Percentiles rank a stretch among this genome's conserved stretches.
Evolutionary conservation across 2,113 vertebrate species (phyloP).

Genomic region (Pardalotus punctatus): DNA sequence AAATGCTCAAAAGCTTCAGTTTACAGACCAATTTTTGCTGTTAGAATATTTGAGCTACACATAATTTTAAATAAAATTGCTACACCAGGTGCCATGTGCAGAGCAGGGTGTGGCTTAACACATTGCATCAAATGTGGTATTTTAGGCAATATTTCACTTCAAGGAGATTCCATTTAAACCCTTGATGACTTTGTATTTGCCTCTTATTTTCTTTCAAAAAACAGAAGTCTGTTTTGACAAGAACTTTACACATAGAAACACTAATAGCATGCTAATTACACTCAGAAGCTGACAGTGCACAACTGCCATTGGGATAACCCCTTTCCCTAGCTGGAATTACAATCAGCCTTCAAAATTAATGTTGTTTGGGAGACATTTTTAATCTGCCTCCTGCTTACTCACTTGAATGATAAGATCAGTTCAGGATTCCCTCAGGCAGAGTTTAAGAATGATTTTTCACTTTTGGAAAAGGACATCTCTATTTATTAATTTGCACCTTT

Average conservation of each 20-base stretch:
- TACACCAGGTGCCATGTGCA: background rate
- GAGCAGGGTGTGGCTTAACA: background rate
- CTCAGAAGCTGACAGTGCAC: background rate
- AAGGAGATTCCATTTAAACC: background rate
- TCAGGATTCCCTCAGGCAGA: background rate
- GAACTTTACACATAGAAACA: background rate
- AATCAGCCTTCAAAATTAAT: background rate
- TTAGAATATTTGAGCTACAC: background rate
- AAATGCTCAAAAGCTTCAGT: background rate
- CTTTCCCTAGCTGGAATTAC: background rate
- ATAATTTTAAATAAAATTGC: background rate
- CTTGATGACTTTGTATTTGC: background rate
- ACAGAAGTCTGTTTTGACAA: constrained; percentile 13
- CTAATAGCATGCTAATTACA: background rate
- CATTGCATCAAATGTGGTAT: background rate
- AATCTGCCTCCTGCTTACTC: background rate
- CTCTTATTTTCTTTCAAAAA: background rate
- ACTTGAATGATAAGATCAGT: background rate
- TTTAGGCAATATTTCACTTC: background rate
- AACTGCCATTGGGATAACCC: background rate
- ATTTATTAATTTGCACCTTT: background rate
- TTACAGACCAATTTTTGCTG: background rate
- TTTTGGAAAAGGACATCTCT: background rate
- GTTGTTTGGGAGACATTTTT: background rate
- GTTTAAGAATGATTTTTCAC: background rate